A percentile compares a stretch with the other conserved stretches of the same genome.
phyloP scores from a whole-genome alignment of 2,113 vertebrate genomes.

The Bostrychus sinensis region DNA sequence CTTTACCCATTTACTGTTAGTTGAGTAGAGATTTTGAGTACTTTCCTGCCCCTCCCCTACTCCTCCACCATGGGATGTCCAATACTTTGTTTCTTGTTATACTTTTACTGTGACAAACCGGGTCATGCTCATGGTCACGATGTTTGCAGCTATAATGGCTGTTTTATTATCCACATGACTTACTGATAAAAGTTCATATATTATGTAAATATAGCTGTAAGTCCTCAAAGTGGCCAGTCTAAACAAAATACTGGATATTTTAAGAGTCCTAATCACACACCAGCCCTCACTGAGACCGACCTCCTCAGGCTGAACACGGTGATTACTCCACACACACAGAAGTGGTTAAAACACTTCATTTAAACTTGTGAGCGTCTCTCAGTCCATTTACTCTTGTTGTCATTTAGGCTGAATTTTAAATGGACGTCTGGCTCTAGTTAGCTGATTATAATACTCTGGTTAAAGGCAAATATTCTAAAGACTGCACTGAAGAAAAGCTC shows the following conservation, averaged over 20 bases:
- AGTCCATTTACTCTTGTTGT: constrained; percentile 42
- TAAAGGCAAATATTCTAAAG: constrained; percentile 47
- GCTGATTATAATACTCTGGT: constrained; percentile 51
- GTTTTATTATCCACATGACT: background rate
- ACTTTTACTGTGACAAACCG: constrained; percentile 2
- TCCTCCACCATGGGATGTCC: too few relatives aligned
- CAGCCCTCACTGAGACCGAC: background rate
- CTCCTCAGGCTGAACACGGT: background rate
- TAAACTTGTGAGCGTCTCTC: constrained; percentile 36
- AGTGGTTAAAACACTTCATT: constrained; percentile 37
- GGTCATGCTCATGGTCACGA: constrained; percentile 15
- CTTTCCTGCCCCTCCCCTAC: too few relatives aligned
- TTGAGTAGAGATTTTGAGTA: too few relatives aligned
- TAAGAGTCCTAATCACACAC: background rate
- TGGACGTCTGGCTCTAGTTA: constrained; percentile 51
- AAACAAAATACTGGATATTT: background rate
- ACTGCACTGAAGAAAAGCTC: too few relatives aligned
- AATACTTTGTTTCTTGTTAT: too few relatives aligned
- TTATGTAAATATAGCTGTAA: constrained; percentile 1
- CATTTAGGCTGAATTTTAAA: constrained; percentile 44
- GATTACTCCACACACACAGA: constrained; percentile 9
- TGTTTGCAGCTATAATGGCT: constrained; percentile 2
- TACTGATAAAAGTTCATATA: constrained; percentile 4
- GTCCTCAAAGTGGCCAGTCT: background rate
- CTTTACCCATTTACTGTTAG: too few relatives aligned